These are phyloP conservation scores for Rhagophthalmus giganteus DNA, from an alignment of 2,888 invertebrate species.

Conservation along the genomic window DNA sequence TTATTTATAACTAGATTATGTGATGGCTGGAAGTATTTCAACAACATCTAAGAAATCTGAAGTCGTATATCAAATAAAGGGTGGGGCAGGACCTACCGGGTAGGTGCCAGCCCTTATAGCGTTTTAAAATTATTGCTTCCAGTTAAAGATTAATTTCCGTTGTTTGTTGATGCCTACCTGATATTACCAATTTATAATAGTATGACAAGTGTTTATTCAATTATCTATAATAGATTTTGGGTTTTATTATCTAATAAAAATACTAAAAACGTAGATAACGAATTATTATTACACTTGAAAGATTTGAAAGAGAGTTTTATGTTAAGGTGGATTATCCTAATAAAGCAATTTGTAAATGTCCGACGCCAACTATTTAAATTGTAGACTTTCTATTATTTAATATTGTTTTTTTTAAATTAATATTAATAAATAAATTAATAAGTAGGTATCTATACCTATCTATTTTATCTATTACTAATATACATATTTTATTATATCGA, in stretches of 20 bases:
- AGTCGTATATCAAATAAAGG: conserved; percentile 22
- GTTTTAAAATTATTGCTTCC: conserved; percentile 23
- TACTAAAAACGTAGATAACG: not conserved
- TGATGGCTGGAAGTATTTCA: conserved; percentile 15
- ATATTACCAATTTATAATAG: conserved; percentile 3
- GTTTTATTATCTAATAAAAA: not conserved
- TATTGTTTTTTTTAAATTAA: too few relatives aligned
- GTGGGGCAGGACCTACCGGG: conserved; percentile 23
- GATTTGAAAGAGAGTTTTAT: not conserved
- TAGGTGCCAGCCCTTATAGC: conserved; percentile 16
- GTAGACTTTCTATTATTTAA: too few relatives aligned
- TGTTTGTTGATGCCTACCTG: not conserved
- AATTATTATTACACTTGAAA: not conserved
- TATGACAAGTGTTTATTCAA: too few relatives aligned
- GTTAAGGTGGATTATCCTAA: too few relatives aligned
- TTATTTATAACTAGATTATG: conserved; percentile 15
- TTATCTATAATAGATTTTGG: too few relatives aligned
- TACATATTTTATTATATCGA: too few relatives aligned
- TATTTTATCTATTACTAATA: too few relatives aligned
- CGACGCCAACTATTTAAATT: too few relatives aligned
- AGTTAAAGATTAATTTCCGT: conserved; percentile 17
- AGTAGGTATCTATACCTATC: too few relatives aligned
- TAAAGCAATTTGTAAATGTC: too few relatives aligned
- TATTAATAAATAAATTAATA: too few relatives aligned
- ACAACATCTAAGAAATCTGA: conserved; percentile 15